Conservation (phyloP, 2,797 vertebrate genomes). For the Mallotus villosus region DNA sequence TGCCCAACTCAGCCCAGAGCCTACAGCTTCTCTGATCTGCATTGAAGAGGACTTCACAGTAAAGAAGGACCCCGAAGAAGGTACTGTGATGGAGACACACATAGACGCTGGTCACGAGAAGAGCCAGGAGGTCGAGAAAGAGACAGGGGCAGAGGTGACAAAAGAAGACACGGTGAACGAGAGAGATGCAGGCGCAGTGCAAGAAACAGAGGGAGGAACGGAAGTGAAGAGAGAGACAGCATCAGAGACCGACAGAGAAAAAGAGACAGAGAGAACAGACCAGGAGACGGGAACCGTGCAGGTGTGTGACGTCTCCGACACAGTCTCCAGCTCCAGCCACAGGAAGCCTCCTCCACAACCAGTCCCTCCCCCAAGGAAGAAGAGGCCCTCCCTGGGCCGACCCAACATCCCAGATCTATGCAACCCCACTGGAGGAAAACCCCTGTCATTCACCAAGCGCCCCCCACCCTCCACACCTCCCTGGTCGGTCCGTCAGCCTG, state of each 20-base stretch:
- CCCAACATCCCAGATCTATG: background rate
- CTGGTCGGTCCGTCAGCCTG: background rate
- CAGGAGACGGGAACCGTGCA: background rate
- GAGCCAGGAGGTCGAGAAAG: background rate
- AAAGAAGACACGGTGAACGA: constrained; percentile 35
- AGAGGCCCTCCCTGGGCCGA: constrained; percentile 60
- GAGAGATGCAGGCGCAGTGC: constrained; percentile 13
- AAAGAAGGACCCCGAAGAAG: constrained; percentile 14
- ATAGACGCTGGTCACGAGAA: no score
- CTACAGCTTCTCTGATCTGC: constrained; percentile 34
- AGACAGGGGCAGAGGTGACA: constrained; percentile 39
- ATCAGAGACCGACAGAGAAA: constrained; percentile 5
- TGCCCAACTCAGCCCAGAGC: constrained; percentile 13
- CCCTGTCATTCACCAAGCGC: background rate
- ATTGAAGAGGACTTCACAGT: constrained; percentile 35
- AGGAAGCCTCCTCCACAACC: constrained; percentile 66
- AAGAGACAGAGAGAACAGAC: constrained; percentile 46
- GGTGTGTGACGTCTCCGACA: constrained; percentile 22
- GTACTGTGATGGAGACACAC: background rate
- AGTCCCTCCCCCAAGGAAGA: constrained; percentile 87
- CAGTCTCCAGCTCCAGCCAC: constrained; percentile 5
- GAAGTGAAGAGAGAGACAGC: constrained; percentile 1
- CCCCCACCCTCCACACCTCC: background rate
- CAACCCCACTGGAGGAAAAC: background rate
- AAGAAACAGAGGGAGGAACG: constrained; percentile 22